Percentiles rank a stretch among this genome's conserved stretches.
Conservation (phyloP, 2,888 invertebrate species). For the Andrena fulva region DNA sequence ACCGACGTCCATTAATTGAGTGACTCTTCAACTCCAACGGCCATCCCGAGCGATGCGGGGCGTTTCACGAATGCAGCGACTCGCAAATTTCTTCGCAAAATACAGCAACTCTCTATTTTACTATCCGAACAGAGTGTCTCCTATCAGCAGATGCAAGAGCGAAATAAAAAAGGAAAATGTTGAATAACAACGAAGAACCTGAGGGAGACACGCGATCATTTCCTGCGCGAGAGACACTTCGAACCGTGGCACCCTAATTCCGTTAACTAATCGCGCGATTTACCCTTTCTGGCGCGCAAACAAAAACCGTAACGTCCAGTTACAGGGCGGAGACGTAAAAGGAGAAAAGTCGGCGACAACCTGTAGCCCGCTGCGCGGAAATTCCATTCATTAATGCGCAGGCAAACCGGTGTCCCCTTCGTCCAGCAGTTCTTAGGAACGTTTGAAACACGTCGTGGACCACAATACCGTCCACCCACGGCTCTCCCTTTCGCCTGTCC, state of each 20-base stretch:
- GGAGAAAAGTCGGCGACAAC: background rate
- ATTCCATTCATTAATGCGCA: slow-evolving; percentile 17
- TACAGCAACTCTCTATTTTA: no score
- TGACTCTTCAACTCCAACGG: background rate
- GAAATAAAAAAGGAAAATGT: no score
- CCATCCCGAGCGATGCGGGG: background rate
- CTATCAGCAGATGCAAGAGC: no score
- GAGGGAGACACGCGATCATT: no score
- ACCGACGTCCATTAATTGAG: slow-evolving; percentile 4
- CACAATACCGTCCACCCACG: no score
- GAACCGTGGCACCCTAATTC: background rate
- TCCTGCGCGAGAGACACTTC: background rate
- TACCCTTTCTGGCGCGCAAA: background rate
- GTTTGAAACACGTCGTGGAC: background rate
- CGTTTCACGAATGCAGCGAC: no score
- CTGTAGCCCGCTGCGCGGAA: background rate
- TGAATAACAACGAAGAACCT: no score
- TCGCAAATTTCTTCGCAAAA: no score
- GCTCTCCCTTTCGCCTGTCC: slow-evolving; percentile 5
- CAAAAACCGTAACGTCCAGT: background rate
- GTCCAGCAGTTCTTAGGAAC: slow-evolving; percentile 19
- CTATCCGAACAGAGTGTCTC: no score
- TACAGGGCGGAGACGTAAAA: background rate
- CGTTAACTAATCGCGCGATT: background rate
- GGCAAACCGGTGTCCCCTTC: slow-evolving; percentile 3